Percentiles rank a stretch among this genome's conserved stretches.
Evolutionary conservation across 2,888 invertebrate genomes (phyloP).

Genomic region (Temnothorax ravouxi): DNA sequence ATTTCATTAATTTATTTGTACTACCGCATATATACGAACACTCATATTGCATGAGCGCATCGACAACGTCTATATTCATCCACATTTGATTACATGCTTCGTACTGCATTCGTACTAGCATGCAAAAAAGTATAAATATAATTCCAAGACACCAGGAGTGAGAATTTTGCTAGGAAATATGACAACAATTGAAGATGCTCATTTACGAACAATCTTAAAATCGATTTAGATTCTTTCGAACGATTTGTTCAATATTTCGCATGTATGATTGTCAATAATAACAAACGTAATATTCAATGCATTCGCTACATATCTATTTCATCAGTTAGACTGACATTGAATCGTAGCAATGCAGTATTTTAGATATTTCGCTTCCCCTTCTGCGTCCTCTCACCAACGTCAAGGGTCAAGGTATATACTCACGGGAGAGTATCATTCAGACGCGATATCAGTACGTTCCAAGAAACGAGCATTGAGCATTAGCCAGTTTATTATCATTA

Average conservation of each 20-base stretch:
- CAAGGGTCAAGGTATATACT: background rate
- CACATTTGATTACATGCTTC: background rate
- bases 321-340: background rate
- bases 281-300: background rate
- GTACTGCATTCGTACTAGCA: background rate
- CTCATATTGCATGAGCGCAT: slow-evolving; percentile 1
- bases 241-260: background rate
- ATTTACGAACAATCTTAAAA: background rate
- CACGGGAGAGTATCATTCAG: background rate
- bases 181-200: background rate
- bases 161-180: background rate
- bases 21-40: background rate
- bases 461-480: background rate
- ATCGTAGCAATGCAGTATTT: background rate
- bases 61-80: background rate
- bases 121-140: background rate
- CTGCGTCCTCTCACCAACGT: background rate
- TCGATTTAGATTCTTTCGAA: background rate
- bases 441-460: background rate
- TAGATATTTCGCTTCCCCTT: background rate
- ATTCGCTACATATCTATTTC: background rate
- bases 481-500: background rate
- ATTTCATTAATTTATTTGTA: slow-evolving; percentile 30
- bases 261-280: background rate
- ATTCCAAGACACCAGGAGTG: background rate